Base-by-base conservation (phyloP, 1,140 invertebrate species). In the Globodera ellingtonae region DNA sequence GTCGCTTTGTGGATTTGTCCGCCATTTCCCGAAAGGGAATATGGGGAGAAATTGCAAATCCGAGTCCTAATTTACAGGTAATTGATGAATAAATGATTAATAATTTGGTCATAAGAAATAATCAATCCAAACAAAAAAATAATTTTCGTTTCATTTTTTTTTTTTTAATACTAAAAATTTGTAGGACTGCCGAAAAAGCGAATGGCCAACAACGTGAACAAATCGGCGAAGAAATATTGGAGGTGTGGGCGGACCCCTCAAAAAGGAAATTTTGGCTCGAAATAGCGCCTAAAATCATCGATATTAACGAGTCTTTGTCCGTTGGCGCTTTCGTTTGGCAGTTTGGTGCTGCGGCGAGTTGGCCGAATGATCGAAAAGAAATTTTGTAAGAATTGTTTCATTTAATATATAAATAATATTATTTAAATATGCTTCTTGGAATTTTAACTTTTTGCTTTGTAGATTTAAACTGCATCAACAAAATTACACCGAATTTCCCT, bases 341-440 rank as follows among this genome's bases (percentile, higher is more conserved):
- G 65, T 85, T 85, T 62, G 18, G 21, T 9, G 82, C 85, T 10
- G 78, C 72, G 13, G 78, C 85, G 9, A 83, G 50, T 62, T 86
- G 47, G 50, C 6, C 62, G 21, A 21, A 80, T 15, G 84, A 84
- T 24, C 13, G 71, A 13, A 15, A 48, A 18, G 66, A 56, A 47
- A 77, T 87, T 70, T 79, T 71, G 85, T 84, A 18, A 50, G 71
- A 46, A 24, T 21, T n/a, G 77, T 3, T 35, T 35, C 2, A 35
- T 35, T 35, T 35, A 35, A 3, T 62, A 24, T 21, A 47, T 70
- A 18, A 24, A 80, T 21, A 48, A 56, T 35, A 35, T 35, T 35
- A 35, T 35, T 35, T 35, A 35, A 35, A 35, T 35, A 35, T 35
- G 35, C 35, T 2, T 35, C 35, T 35, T 35, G 35, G 35, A 0